phyloP scores from a whole-genome alignment of 2,888 invertebrate genomes.

The Caenorhabditis zanzibari region DNA sequence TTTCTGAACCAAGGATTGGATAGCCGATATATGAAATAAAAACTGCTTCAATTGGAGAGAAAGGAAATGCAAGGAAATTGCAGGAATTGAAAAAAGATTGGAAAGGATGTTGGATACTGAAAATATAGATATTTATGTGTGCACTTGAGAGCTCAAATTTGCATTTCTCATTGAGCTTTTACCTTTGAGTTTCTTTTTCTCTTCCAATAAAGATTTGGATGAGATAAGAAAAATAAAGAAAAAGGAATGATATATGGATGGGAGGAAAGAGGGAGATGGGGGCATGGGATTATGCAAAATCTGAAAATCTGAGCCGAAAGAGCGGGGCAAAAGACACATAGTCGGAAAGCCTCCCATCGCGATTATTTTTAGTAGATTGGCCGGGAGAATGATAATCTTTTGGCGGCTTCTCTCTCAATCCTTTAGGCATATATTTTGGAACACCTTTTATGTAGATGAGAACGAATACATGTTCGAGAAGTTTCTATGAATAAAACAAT shows the following conservation, averaged over 20 bases:
- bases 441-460: slow-evolving; percentile 26
- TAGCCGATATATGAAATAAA: slow-evolving; percentile 34
- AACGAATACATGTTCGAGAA: background rate
- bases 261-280: slow-evolving; percentile 12
- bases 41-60: slow-evolving; percentile 22
- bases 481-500: background rate
- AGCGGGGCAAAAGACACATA: slow-evolving; percentile 45
- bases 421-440: slow-evolving; percentile 23
- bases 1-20: slow-evolving; percentile 28
- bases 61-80: slow-evolving; percentile 47
- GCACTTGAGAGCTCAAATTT: slow-evolving; percentile 35
- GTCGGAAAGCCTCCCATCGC: slow-evolving; percentile 53
- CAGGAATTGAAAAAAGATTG: slow-evolving; percentile 14
- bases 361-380: slow-evolving; percentile 56
- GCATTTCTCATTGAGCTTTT: slow-evolving; percentile 29
- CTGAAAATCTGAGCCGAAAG: slow-evolving; percentile 53
- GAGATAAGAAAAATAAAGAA: slow-evolving; percentile 1
- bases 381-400: slow-evolving; percentile 41
- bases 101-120: slow-evolving; percentile 15
- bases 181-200: slow-evolving; percentile 1
- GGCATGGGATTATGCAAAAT: slow-evolving; percentile 54
- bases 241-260: slow-evolving; percentile 28
- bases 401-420: slow-evolving; percentile 23
- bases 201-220: background rate
- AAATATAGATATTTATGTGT: background rate